Base-by-base conservation (phyloP, 1,140 invertebrate genomes). In the Lepeophtheirus salmonis region DNA sequence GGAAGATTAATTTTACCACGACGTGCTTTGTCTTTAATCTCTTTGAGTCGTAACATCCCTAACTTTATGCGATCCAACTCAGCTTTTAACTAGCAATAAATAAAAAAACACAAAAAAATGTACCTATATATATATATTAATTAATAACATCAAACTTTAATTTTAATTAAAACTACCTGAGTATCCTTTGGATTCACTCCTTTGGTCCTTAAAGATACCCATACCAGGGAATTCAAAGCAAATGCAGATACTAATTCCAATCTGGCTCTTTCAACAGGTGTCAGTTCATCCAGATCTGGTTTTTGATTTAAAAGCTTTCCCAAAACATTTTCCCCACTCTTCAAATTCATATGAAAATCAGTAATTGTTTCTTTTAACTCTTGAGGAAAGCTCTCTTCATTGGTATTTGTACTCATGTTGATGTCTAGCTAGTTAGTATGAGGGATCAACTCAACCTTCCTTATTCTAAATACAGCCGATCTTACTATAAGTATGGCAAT, bases 191-290 rank as follows among this genome's bases (percentile, higher is more conserved):
- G 55, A 48, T 57, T 30, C 17, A 23, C 23, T 3, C 55, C 55
- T 21, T 57, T 24, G 26, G 55, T 57, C 22, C 55, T 13, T 17
- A 57, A n/a, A n/a, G 20, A 57, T 23, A 57, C 23, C 55, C 55
- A 57, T 2, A 57, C 55, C 22, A 57, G 55, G 2, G 55, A 57
- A 41, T 41, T 57, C 3, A 57, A 23, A 41, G 55, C 55, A 41
- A 57, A 57, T 50, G 55, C 55, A n/a, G 55, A 57, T 14, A 57
- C 55, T 14, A 25, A 16, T 4, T 57, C 55, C 3, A 57, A 1
- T 30, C 25, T 25, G 13, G 55, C 55, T 41, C 25, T 24, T 14
- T 16, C 26, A 23, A 30, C 6, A 12, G 55, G 26, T 12, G 21
- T 17, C 21, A 54, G 23, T 21, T 54, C 2, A 1, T 41, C 30